Conservation (phyloP, 2,888 invertebrate genomes). For the Drosophila neonasuta region DNA sequence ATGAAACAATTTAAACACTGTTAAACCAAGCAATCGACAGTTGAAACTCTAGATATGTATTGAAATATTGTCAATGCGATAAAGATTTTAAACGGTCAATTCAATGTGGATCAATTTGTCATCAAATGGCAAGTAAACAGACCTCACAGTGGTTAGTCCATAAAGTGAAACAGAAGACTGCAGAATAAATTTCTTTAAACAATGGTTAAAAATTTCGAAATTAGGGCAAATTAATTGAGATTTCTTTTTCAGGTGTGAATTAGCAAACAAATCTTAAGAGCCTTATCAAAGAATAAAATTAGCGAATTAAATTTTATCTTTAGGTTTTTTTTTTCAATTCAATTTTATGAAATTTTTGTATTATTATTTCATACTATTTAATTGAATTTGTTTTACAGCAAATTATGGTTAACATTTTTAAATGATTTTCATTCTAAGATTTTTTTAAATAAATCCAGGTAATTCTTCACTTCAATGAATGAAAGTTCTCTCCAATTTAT, state of each 20-base stretch:
- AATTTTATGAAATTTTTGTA: too few relatives aligned
- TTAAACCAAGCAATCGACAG: not conserved
- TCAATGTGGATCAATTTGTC: conserved; percentile 20
- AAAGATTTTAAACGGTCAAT: conserved; percentile 13
- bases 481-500: not conserved
- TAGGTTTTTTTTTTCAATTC: too few relatives aligned
- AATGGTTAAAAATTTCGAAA: too few relatives aligned
- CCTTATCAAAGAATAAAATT: not conserved
- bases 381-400: too few relatives aligned
- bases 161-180: not conserved
- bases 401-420: too few relatives aligned
- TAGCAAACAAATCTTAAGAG: not conserved
- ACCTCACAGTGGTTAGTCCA: not conserved
- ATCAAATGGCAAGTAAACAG: not conserved
- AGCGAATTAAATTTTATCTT: too few relatives aligned
- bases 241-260: not conserved
- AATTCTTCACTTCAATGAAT: too few relatives aligned
- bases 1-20: conserved; percentile 9
- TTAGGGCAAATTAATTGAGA: not conserved
- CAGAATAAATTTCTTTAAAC: too few relatives aligned
- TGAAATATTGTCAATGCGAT: conserved; percentile 12
- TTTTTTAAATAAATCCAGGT: too few relatives aligned
- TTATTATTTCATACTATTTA: too few relatives aligned
- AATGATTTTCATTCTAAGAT: too few relatives aligned
- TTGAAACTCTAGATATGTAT: conserved; percentile 3